phyloP scores from a whole-genome alignment of 2,797 vertebrate species.

The Passerculus sandwichensis region DNA sequence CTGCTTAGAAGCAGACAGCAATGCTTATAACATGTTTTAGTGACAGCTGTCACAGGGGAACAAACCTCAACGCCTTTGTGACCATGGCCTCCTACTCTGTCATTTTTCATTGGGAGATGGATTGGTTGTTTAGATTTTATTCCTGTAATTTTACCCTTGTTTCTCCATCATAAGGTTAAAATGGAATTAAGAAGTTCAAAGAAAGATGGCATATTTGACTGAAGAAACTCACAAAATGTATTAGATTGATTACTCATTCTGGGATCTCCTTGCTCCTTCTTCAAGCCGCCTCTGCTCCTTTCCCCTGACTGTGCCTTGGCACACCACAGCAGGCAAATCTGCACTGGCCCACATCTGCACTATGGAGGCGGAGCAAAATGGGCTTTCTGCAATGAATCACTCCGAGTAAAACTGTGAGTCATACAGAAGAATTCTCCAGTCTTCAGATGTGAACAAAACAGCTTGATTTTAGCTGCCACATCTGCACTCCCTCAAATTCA shows the following conservation, averaged over 20 bases:
- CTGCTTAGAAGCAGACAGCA: background rate
- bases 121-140: background rate
- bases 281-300: background rate
- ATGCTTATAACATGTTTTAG: background rate
- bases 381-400: background rate
- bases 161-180: background rate
- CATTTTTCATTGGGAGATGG: background rate
- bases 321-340: background rate
- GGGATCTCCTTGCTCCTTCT: background rate
- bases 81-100: background rate
- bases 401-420: background rate
- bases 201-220: background rate
- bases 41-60: background rate
- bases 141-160: background rate
- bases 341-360: background rate
- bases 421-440: background rate
- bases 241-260: background rate
- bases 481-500: background rate
- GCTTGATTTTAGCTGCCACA: background rate
- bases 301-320: background rate
- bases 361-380: background rate
- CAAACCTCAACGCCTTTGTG: background rate
- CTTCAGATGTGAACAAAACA: background rate
- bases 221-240: background rate
- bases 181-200: background rate